Base-by-base conservation (phyloP, 1,140 invertebrate genomes). In the Sitodiplosis mosellana region DNA sequence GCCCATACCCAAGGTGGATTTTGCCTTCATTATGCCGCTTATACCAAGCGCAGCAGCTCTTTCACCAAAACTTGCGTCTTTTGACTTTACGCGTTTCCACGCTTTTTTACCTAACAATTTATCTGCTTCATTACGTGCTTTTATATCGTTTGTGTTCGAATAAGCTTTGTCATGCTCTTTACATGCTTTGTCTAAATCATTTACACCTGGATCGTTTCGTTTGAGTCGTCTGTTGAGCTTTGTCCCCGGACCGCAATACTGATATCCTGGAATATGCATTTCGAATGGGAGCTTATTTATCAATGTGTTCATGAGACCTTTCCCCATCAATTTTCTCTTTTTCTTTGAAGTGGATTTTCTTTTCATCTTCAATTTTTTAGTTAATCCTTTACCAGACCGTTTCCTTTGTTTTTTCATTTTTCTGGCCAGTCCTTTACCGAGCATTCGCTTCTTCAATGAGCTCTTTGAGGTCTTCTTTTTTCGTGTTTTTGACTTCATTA, bases 81-180 rank as follows among this genome's bases (percentile, higher is more conserved):
- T 2, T 43, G 41, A 7, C 17, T 43, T 43, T 3, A 18, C 6
- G 18, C 41, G 18, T 43, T 43, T 5, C 41, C 41, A 43, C 17
- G 41, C 41, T 18, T 18, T 21, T 18, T 43, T 18, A 20, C 5
- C 11, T 21, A 43, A 43, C 5, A 18, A 19, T 43, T 43, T 52
- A 58, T 69, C 65, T 33, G 66, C 68, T 50, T 51, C 44, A 50
- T 67, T 57, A 54, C 67, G 54, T 22, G 52, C 49, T 19, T 47
- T 20, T 47, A 64, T 47, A 55, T 65, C 52, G 40, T 56, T 58
- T 44, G 53, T 54, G 48, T 64, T 48, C 0, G 54, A 43, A 18
- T 43, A 43, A 7, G 41, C 41, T 18, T 19, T 43, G 14, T 55
- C 57, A 49, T 52, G 60, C 43, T 49, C 45, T 45, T 54, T 54